phyloP scores from a whole-genome alignment of 2,113 vertebrate species.

The Calyptomena viridis region DNA sequence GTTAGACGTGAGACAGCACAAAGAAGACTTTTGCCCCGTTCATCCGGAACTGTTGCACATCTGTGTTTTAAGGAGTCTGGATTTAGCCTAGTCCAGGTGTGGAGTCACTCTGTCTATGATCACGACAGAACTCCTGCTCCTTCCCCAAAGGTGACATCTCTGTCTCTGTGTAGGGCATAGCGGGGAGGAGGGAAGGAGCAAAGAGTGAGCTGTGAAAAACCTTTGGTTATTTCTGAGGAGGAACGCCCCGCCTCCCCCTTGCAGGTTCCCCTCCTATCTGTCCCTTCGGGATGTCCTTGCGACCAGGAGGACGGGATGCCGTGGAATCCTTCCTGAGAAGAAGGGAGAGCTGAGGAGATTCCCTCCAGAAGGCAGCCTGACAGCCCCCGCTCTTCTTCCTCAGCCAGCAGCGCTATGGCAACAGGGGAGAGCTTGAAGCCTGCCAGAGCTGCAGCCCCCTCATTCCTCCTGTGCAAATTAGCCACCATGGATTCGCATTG shows the following conservation, averaged over 20 bases:
- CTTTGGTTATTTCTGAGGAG: background rate
- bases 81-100: background rate
- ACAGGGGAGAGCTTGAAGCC: constrained; percentile 41
- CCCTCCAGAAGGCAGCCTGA: constrained; percentile 24
- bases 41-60: background rate
- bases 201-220: background rate
- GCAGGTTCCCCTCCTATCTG: background rate
- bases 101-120: background rate
- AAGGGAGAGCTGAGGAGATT: constrained; percentile 27
- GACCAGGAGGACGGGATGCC: background rate
- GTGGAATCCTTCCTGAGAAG: constrained; percentile 2
- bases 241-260: background rate
- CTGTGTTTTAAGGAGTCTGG: background rate
- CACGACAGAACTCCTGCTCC: background rate
- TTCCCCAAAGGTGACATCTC: background rate
- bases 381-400: constrained; percentile 11
- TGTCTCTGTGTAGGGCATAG: background rate
- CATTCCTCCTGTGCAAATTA: constrained; percentile 47
- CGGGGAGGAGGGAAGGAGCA: background rate
- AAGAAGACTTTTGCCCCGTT: background rate
- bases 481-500: background rate
- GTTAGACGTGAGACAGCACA: background rate
- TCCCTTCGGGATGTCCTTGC: background rate
- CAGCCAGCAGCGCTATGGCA: constrained; percentile 62
- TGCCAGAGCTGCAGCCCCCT: constrained; percentile 8